Percentiles rank a stretch among this genome's conserved stretches.
phyloP scores from a whole-genome alignment of 2,888 invertebrate species.

The Drosophila lutescens region DNA sequence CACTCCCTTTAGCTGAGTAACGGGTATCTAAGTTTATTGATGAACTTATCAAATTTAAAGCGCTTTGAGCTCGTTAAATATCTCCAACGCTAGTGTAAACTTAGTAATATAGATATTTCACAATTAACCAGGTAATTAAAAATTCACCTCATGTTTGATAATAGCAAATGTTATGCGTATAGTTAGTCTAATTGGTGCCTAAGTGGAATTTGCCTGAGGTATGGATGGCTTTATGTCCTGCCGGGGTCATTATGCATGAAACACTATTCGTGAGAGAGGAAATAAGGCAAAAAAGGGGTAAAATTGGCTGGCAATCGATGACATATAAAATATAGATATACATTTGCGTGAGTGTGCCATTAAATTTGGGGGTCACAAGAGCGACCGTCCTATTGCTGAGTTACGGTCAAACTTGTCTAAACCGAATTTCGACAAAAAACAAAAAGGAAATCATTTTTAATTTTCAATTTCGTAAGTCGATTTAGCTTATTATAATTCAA shows the following conservation, averaged over 20 bases:
- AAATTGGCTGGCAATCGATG: slow-evolving; percentile 61
- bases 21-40: too few relatives aligned
- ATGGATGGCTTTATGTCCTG: slow-evolving; percentile 10
- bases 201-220: slow-evolving; percentile 9
- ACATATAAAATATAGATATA: slow-evolving; percentile 64
- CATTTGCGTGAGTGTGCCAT: slow-evolving; percentile 43
- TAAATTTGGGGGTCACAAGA: slow-evolving; percentile 34
- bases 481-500: too few relatives aligned
- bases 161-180: slow-evolving; percentile 12
- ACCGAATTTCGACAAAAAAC: background rate
- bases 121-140: background rate
- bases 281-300: background rate
- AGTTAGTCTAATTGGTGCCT: slow-evolving; percentile 15
- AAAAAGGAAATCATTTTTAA: too few relatives aligned
- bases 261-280: background rate
- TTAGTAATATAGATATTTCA: background rate
- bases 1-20: too few relatives aligned
- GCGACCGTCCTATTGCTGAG: slow-evolving; percentile 29
- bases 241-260: slow-evolving; percentile 14
- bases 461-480: too few relatives aligned
- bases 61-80: background rate
- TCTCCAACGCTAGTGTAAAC: background rate
- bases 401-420: background rate
- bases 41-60: too few relatives aligned
- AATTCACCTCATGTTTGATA: background rate